These are phyloP conservation scores for Leguminivora glycinivorella DNA, from an alignment of 1,140 invertebrate species.

Conservation along the genomic window DNA sequence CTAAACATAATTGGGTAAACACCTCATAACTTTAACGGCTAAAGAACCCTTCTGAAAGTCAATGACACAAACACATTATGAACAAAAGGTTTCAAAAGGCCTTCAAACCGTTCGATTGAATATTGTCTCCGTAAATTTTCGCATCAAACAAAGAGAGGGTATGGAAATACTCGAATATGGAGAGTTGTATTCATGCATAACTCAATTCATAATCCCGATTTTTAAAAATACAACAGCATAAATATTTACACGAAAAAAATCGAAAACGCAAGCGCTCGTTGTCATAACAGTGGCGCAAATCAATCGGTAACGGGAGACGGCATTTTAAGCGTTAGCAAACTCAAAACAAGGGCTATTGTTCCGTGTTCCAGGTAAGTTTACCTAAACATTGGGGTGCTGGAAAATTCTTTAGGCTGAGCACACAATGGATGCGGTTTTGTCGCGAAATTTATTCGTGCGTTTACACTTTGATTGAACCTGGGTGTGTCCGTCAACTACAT, in stretches of 20 bases:
- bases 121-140: neutral
- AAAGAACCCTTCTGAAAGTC: too few relatives aligned
- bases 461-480: too few relatives aligned
- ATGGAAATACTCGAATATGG: neutral
- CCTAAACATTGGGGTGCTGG: conserved; percentile 20
- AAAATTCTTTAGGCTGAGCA: neutral
- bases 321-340: conserved; percentile 1
- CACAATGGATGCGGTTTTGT: neutral
- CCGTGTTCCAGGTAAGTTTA: conserved; percentile 11
- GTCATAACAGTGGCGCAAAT: conserved; percentile 21
- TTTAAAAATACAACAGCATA: conserved; percentile 6
- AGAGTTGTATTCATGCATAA: neutral
- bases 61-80: too few relatives aligned
- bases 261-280: conserved; percentile 1
- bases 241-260: conserved; percentile 19
- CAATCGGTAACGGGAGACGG: neutral
- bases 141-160: neutral
- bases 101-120: too few relatives aligned
- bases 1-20: too few relatives aligned
- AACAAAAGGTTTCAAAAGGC: too few relatives aligned
- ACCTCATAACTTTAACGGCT: too few relatives aligned
- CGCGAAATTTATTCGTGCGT: neutral
- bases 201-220: neutral
- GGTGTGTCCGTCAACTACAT: too few relatives aligned
- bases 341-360: conserved; percentile 23